Evolutionary conservation across 2,113 vertebrate genomes (phyloP), one percentile per base, ranked within the genome.

Genomic region (Gavia stellata): DNA sequence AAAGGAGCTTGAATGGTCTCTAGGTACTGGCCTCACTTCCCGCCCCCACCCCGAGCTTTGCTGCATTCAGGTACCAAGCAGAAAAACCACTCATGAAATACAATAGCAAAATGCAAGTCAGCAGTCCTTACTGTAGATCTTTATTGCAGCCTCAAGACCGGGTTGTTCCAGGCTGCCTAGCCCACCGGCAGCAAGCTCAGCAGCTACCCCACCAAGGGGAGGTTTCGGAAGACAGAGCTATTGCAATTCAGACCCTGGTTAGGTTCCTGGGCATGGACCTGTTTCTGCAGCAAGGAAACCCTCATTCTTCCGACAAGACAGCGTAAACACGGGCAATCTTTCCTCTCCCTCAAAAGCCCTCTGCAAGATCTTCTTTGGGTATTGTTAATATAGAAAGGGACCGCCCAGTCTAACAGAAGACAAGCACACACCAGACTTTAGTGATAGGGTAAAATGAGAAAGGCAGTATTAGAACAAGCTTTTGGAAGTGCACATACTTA

Each of bases 1-100:
- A 33, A n/a, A 52, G 45, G n/a, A 72, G 38, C 49, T 9, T 23
- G 44, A 67, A 45, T 0, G 2, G 20, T 25, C 38, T 38, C 12
- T 17, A 24, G 67, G 42, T 55, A 38, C 25, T 0, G 1, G 47
- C 29, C 38, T 78, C 1, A 0, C 31, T 28, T 13, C 17, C 14
- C 13, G 10, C 13, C 12, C 40, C 31, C 70, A 42, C 9, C 7
- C 18, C 17, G 17, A 86, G 24, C 42, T 75, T 67, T n/a, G 80
- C 52, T 72, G 42, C 4, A 13, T 20, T 38, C 38, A 36, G 42
- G 28, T 28, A 58, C 17, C 62, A 72, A 86, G 62, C 31, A 75
- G 58, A 62, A 86, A 65, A 79, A 58, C 24, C 11, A 14, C 66
- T 18, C 11, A 28, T 61, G 34, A 73, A 70, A 74, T 0, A 52